phyloP scores from a whole-genome alignment of 2,888 invertebrate genomes.

The Ischnus inquisitorius region DNA sequence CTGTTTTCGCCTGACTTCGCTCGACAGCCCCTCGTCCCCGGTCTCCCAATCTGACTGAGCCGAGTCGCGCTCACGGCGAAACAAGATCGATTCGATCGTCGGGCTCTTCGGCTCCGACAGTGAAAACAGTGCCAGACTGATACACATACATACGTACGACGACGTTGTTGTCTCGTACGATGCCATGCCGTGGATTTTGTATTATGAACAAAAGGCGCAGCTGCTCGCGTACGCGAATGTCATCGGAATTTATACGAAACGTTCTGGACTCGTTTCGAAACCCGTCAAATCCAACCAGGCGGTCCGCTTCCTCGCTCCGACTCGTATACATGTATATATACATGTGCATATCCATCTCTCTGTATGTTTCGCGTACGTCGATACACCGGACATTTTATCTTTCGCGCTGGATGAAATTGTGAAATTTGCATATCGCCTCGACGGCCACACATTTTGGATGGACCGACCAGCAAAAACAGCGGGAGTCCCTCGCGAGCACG shows the following conservation, averaged over 20 bases:
- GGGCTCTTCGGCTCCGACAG: conserved; percentile 25
- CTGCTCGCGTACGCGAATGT: conserved; percentile 19
- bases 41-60: conserved; percentile 11
- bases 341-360: conserved; percentile 5
- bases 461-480: conserved; percentile 1
- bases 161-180: conserved; percentile 14
- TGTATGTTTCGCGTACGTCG: conserved; percentile 42
- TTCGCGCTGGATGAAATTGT: conserved; percentile 68
- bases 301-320: conserved; percentile 39
- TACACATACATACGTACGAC: not conserved
- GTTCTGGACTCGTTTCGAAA: conserved; percentile 45
- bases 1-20: not conserved
- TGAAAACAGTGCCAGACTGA: conserved; percentile 20
- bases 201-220: not conserved
- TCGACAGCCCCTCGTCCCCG: conserved; percentile 3
- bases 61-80: conserved; percentile 40
- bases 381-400: conserved; percentile 72
- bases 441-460: conserved; percentile 27
- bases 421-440: conserved; percentile 71
- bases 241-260: conserved; percentile 50
- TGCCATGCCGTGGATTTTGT: not conserved
- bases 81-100: conserved; percentile 59
- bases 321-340: conserved; percentile 9
- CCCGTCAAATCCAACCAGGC: conserved; percentile 48
- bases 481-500: conserved; percentile 51